Base-by-base conservation (phyloP, 2,113 vertebrate genomes). In the Cyrtonyx montezumae region DNA sequence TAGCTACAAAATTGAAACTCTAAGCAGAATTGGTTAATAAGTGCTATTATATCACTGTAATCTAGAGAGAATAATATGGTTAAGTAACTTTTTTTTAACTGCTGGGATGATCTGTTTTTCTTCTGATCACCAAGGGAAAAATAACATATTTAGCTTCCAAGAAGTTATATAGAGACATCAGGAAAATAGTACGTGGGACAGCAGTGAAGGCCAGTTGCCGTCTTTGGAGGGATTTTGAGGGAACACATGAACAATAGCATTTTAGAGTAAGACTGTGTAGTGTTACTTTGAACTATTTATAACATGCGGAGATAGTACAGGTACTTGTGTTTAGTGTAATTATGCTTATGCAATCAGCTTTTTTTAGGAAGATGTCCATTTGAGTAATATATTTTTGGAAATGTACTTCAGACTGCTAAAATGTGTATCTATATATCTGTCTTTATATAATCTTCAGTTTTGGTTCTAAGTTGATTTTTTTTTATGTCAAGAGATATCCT, bases 301-400 rank as follows among this genome's bases (percentile, higher is more conserved):
- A 92, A 91, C 79, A 32, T 79, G 89, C 82, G 69, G 88, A 95
- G 96, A 97, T 94, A 97, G 97, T 96, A 93, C 97, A 98, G 97
- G 97, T 97, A 90, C 97, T 91, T 95, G 59, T 97, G 96, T 98
- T 95, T 97, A 97, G 97, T 97, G 96, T 96, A 94, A 92, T 97
- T 97, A 97, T 98, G 97, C 98, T 98, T 98, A 96, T 96, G 77
- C 81, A 96, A 94, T 85, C 67, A 95, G 95, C 96, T 92, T 97
- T 98, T 98, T 98, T 97, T 96, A 97, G 94, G 96, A 97, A 97
- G 95, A 95, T 95, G 95, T 96, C 97, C 93, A 93, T 97, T 97
- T 98, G 93, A 96, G 87, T 85, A 88, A 94, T 92, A 84, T 98
- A 98, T 97, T 97, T 98, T 98, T 98, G 97, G 97, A 97, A 98